Evolutionary conservation across 2,888 invertebrate species (phyloP).

Genomic region (Trichogramma evanescens): DNA sequence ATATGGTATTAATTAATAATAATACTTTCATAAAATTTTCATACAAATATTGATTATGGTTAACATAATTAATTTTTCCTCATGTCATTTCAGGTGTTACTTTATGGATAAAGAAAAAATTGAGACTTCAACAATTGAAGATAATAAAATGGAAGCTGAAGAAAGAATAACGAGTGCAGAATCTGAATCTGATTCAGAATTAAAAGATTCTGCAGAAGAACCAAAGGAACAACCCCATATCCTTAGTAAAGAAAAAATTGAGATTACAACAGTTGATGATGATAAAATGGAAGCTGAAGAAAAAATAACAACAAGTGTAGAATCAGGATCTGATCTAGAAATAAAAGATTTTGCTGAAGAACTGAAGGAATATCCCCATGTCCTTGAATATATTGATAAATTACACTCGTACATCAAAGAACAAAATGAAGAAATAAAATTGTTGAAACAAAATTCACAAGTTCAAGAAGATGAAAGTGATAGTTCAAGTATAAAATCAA

Average conservation of each 20-base stretch:
- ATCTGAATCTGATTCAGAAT: conserved; percentile 24
- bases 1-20: no score
- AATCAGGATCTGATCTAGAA: conserved; percentile 24
- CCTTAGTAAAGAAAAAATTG: conserved; percentile 25
- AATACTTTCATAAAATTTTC: background rate
- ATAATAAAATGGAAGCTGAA: conserved; percentile 10
- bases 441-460: background rate
- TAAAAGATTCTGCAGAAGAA: conserved; percentile 33
- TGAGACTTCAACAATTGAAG: background rate
- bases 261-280: background rate
- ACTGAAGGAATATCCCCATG: conserved; percentile 55
- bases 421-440: conserved; percentile 53
- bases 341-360: conserved; percentile 33
- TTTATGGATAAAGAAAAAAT: no score
- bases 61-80: background rate
- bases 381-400: conserved; percentile 53
- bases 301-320: conserved; percentile 24
- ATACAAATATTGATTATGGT: background rate
- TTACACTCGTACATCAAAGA: conserved; percentile 53
- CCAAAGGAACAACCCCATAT: conserved; percentile 57
- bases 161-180: conserved; percentile 26
- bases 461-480: no score
- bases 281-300: conserved; percentile 19
- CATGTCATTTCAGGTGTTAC: background rate
- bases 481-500: background rate